These are phyloP conservation scores for Cheilosia variabilis DNA, from an alignment of 2,888 invertebrate genomes.

Conservation along the genomic window DNA sequence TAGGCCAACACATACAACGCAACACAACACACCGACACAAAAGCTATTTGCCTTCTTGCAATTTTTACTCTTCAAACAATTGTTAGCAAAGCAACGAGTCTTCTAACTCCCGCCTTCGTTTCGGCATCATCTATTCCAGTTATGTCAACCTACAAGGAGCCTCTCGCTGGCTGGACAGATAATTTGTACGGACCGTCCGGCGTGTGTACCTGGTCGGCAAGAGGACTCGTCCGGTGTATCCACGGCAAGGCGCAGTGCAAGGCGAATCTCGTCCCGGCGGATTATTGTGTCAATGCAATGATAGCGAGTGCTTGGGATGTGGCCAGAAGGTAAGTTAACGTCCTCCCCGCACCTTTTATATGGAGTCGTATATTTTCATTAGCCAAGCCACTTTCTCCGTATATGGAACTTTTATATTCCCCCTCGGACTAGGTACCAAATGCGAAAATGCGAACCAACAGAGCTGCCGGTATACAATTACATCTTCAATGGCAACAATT, in stretches of 20 bases:
- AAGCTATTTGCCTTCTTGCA: conserved; percentile 53
- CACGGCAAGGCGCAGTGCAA: conserved; percentile 81
- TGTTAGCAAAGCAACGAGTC: conserved; percentile 16
- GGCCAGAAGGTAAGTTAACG: conserved; percentile 80
- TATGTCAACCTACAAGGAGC: conserved; percentile 84
- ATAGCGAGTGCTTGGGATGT: conserved; percentile 84
- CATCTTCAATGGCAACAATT: conserved; percentile 83
- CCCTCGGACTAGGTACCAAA: conserved; percentile 59
- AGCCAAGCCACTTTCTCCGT: conserved; percentile 50
- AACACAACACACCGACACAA: not conserved
- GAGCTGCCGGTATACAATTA: conserved; percentile 84
- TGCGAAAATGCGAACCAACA: conserved; percentile 76
- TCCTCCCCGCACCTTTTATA: conserved; percentile 29
- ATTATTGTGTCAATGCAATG: conserved; percentile 84
- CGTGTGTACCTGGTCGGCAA: conserved; percentile 83
- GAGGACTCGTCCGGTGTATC: conserved; percentile 83
- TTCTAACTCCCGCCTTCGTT: conserved; percentile 16
- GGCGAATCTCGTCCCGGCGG: conserved; percentile 83
- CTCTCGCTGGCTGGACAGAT: conserved; percentile 84
- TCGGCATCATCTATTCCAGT: conserved; percentile 78
- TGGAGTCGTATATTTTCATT: conserved; percentile 67
- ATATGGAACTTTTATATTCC: conserved; percentile 5
- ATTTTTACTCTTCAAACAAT: conserved; percentile 41
- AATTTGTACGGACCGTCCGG: conserved; percentile 84
- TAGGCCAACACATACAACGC: conserved; percentile 12